phyloP scores from a whole-genome alignment of 37 sponge, comb jelly and placozoan genomes.

The Oscarella lobularis region DNA sequence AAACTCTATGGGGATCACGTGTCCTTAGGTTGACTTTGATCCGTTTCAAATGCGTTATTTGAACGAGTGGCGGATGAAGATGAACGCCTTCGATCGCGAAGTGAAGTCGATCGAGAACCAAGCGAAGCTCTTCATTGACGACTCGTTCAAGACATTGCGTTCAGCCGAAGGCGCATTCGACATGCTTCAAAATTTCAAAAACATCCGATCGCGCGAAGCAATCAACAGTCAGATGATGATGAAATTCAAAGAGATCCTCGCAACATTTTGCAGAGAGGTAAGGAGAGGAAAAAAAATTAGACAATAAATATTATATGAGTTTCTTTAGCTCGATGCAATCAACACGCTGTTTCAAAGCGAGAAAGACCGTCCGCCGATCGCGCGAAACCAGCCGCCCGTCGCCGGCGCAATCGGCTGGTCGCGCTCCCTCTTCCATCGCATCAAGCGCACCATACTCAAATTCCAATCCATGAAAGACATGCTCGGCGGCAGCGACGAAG shows the following conservation, averaged over 20 bases:
- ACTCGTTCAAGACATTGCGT: conserved; percentile 88
- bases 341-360: conserved; percentile 55
- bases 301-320: too few species aligned
- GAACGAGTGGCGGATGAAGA: conserved; percentile 66
- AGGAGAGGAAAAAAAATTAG: too few species aligned
- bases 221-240: conserved; percentile 94
- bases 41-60: conserved; percentile 54
- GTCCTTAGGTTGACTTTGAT: conserved; percentile 57
- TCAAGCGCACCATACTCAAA: conserved; percentile 87
- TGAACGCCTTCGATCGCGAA: conserved; percentile 82
- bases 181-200: conserved; percentile 96
- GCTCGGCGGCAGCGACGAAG: conserved; percentile 4
- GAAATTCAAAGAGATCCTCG: conserved; percentile 89
- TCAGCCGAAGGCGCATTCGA: conserved; percentile 99
- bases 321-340: conserved; percentile 53
- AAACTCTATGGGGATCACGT: too few species aligned
- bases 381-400: conserved; percentile 85
- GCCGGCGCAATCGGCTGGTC: conserved; percentile 97
- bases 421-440: conserved; percentile 84
- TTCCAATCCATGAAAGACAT: conserved; percentile 51
- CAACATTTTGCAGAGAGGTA: conserved; percentile 82
- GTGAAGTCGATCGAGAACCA: conserved; percentile 82
- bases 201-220: conserved; percentile 72
- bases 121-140: conserved; percentile 86
- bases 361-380: conserved; percentile 69